Evolutionary conservation across 2,888 invertebrate genomes (phyloP).

Genomic region (Lissocephala sabroskyi): DNA sequence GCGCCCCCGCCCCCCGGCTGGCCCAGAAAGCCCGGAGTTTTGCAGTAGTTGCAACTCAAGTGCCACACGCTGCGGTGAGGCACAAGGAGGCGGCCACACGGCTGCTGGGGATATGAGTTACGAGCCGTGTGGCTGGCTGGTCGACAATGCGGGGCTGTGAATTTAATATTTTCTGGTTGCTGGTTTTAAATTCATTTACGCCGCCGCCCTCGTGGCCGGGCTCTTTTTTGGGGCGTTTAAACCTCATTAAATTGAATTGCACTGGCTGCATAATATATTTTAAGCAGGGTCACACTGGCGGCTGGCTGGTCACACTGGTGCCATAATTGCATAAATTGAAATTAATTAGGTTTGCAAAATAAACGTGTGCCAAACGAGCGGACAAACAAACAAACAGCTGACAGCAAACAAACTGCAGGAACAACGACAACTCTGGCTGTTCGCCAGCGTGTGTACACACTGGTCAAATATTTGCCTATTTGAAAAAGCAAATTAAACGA

Average conservation of each 20-base stretch:
- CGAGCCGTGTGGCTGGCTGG: background rate
- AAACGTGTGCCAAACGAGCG: background rate
- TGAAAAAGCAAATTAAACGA: conserved; percentile 2
- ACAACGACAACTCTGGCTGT: background rate
- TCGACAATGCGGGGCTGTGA: conserved; percentile 21
- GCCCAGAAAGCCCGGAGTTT: too few relatives aligned
- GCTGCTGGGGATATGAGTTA: conserved; percentile 2
- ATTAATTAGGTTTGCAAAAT: background rate
- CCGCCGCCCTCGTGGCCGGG: conserved; percentile 3
- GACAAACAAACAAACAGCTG: conserved; percentile 3
- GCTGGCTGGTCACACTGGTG: too few relatives aligned
- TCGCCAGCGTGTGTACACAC: too few relatives aligned
- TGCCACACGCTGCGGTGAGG: conserved; percentile 31
- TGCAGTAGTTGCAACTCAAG: conserved; percentile 34
- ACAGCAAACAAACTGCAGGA: background rate
- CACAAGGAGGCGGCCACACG: background rate
- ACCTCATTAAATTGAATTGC: conserved; percentile 30
- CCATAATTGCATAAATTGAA: background rate
- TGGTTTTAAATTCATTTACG: conserved; percentile 34
- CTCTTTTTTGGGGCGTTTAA: background rate
- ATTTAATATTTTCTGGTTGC: conserved; percentile 31
- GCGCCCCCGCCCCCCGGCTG: too few relatives aligned
- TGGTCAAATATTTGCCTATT: conserved; percentile 22
- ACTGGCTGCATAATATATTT: too few relatives aligned
- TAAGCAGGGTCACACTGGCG: too few relatives aligned